Base-by-base conservation (phyloP, 2,888 invertebrate species). In the Aromia moschata region DNA sequence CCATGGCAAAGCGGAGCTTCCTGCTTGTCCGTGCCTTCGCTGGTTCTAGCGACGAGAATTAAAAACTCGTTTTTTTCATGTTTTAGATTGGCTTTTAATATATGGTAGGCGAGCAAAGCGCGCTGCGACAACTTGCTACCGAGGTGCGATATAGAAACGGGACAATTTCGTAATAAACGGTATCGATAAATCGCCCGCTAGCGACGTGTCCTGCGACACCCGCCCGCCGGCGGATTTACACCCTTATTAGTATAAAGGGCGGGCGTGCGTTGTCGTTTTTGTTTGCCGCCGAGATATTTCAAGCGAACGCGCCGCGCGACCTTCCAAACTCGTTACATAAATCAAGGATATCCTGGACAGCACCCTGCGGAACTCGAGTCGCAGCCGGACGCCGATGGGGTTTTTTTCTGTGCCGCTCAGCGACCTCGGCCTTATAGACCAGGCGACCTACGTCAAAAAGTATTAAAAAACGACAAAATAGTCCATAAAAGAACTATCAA, bases 141-240 rank as follows among this genome's bases (percentile, higher is more conserved):
- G 20, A 54, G 25, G 30, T 55, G 49, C 40, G 47, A 62, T 55
- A 31, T 52, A 52, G 41, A 64, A 65, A 63, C 59, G 51, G 51
- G 47, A 53, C 60, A 61, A 64, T 63, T 63, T 64, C 47, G 58
- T 64, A 74, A 75, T 73, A 75, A 71, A 73, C 72, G 74, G 70
- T 72, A 70, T 71, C 74, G 70, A 74, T 74, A 72, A 72, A 72
- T 72, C 70, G 70, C 65, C 64, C 65, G 70, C 45, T 62, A 58
- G 61, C 70, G 71, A 71, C 70, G 63, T 66, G 57, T 63, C 57
- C 44, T 53, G 44, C 17, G 37, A 54, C 62, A 59, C 61, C 56
- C 58, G 64, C 57, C 62, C 58, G 60, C 59, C 61, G 58, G 36
- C 61, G 62, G 61, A 66, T 70, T 70, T 66, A 62, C 64, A 69